Evolutionary conservation across 2,113 vertebrate species (phyloP), one percentile per base, ranked within the genome.

Genomic region (Callionymus lyra): DNA sequence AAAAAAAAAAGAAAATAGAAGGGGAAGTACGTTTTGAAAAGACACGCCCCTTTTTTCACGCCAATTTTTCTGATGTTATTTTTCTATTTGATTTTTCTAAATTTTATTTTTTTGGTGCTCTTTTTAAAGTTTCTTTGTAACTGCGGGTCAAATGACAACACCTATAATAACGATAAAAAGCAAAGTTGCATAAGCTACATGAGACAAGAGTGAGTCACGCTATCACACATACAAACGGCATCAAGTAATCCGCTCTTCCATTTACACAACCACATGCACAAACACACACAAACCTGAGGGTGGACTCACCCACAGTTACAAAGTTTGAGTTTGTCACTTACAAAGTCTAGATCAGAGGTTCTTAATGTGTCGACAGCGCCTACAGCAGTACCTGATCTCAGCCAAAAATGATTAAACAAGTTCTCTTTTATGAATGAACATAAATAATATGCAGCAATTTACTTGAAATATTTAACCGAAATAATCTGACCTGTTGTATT

Each of bases 1-100:
- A 87, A 86, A 84, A 73, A 84, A 73, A 77, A 31, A 41, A 34
- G 33, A 11, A 43, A 43, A 8, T 16, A 44, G 15, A 32, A 45
- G 33, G 73, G 76, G 74, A 79, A 72, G 75, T 84, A 27, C 70
- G 80, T 84, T 81, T 82, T 78, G 78, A 84, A 50, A 77, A 81
- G 66, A 81, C 63, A 53, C 77, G 50, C 50, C 68, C 74, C 65
- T 37, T 77, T 76, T 76, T 80, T 74, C 78, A 85, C 77, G 79
- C 76, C 78, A 83, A 69, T 80, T 66, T 83, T 79, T 82, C 59
- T 67, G 76, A 81, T 85, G 75, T 85, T 86, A 85, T 84, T 86
- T 86, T 86, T 86, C 75, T 82, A 82, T 72, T 75, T 79, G 64
- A 74, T 80, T 81, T 82, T 84, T 84, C 76, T 79, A 81, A 77